Conservation (phyloP, 2,888 invertebrate species). For the Apotomis turbidana region DNA sequence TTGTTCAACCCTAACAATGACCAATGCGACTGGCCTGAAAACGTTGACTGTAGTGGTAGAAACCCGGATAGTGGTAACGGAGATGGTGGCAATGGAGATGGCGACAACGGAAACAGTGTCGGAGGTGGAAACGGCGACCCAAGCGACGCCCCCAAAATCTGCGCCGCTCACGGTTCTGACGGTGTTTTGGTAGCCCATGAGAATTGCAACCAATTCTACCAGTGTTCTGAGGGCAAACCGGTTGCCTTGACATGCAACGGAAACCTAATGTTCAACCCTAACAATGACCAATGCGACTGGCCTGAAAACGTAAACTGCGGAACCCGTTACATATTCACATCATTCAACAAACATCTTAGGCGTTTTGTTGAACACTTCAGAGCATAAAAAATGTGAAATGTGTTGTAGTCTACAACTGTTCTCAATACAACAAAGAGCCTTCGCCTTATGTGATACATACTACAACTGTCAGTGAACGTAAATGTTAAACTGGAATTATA, state of each 20-base stretch:
- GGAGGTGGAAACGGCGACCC: constrained; percentile 47
- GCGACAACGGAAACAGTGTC: background rate
- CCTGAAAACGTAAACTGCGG: constrained; percentile 55
- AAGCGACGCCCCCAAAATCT: constrained; percentile 53
- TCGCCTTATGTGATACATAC: no score
- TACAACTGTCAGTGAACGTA: no score
- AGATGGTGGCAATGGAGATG: background rate
- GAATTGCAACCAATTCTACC: constrained; percentile 57
- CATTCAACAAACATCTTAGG: constrained; percentile 22
- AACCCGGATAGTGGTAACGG: constrained; percentile 12
- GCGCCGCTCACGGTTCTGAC: constrained; percentile 50
- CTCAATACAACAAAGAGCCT: no score
- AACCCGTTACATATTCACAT: constrained; percentile 3
- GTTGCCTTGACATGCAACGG: constrained; percentile 50
- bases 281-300: constrained; percentile 55
- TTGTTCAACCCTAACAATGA: constrained; percentile 52
- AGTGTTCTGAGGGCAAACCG: constrained; percentile 53
- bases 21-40: constrained; percentile 56
- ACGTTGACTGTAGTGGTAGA: constrained; percentile 58
- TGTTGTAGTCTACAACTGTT: no score
- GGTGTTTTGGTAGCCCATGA: constrained; percentile 58
- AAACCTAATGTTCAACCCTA: constrained; percentile 53
- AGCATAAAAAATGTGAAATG: no score
- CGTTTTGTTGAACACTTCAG: background rate
- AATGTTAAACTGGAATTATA: no score